phyloP scores from a whole-genome alignment of 2,797 vertebrate species.

The Pseudochaenichthys georgianus region DNA sequence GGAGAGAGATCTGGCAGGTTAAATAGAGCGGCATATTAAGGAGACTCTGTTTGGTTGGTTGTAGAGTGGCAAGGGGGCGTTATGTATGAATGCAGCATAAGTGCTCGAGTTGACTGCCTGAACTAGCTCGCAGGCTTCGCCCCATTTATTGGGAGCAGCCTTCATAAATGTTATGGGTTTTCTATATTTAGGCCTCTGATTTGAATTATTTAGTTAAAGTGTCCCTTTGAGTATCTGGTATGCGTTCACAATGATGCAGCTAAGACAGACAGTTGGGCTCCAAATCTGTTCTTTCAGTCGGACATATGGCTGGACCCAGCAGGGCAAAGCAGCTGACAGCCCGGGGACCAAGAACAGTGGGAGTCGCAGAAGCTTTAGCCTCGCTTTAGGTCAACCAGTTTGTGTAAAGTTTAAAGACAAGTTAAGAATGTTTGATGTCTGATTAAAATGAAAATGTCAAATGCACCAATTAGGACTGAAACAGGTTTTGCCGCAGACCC shows the following conservation, averaged over 20 bases:
- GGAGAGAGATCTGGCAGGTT: too few relatives aligned
- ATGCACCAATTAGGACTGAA: too few relatives aligned
- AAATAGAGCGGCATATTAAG: too few relatives aligned
- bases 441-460: too few relatives aligned
- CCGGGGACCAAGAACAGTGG: neutral
- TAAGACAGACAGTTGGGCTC: neutral
- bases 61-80: too few relatives aligned
- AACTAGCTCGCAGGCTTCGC: too few relatives aligned
- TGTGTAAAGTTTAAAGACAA: neutral
- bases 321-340: neutral
- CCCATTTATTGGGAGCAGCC: neutral
- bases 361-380: neutral
- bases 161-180: neutral
- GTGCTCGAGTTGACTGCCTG: too few relatives aligned
- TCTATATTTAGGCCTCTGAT: constrained; percentile 5
- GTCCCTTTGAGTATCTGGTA: neutral
- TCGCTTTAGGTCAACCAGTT: neutral
- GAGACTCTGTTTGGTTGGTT: too few relatives aligned
- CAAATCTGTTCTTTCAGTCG: neutral
- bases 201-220: constrained; percentile 22
- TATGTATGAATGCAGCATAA: too few relatives aligned
- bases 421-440: neutral
- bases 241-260: neutral
- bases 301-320: neutral
- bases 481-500: too few relatives aligned